These are phyloP conservation scores for Hexactinellida sp. DNA, from an alignment of 37 sponge, comb jelly and placozoan species.

Conservation along the genomic window DNA sequence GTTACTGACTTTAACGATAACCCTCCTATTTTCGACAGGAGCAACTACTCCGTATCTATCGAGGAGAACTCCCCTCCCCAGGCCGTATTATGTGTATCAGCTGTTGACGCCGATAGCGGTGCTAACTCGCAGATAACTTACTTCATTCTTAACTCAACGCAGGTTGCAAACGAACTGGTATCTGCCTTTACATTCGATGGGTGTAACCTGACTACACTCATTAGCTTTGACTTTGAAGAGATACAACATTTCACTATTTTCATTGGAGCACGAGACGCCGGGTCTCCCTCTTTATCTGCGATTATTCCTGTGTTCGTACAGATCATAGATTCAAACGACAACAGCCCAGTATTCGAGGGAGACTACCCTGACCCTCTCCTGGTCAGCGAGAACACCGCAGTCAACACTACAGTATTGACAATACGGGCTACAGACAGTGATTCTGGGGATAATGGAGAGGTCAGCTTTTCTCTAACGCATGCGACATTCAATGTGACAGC, in stretches of 20 bases:
- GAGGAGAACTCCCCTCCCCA: conserved; percentile 28
- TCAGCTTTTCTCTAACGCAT: conserved; percentile 21
- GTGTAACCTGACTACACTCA: neutral
- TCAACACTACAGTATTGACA: conserved; percentile 7
- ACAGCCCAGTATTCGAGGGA: conserved; percentile 17
- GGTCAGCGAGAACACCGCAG: conserved; percentile 24
- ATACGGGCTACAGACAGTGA: conserved; percentile 50
- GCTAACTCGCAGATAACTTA: neutral
- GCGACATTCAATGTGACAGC: neutral
- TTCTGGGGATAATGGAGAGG: conserved; percentile 33
- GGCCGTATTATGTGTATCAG: conserved; percentile 23
- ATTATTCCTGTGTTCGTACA: neutral
- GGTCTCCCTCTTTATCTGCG: neutral
- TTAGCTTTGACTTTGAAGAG: neutral
- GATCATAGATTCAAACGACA: conserved; percentile 19
- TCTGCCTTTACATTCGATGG: neutral
- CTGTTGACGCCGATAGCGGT: conserved; percentile 36
- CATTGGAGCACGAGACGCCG: conserved; percentile 23
- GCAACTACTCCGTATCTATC: conserved; percentile 15
- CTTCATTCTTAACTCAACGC: neutral
- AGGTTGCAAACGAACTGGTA: neutral
- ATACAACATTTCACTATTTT: neutral
- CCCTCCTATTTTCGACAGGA: conserved; percentile 26
- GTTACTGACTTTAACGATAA: conserved; percentile 46
- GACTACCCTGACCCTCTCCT: neutral